Percentiles rank a stretch among this genome's conserved stretches.
Conservation (phyloP, 2,113 vertebrate genomes). For the Takifugu flavidus region DNA sequence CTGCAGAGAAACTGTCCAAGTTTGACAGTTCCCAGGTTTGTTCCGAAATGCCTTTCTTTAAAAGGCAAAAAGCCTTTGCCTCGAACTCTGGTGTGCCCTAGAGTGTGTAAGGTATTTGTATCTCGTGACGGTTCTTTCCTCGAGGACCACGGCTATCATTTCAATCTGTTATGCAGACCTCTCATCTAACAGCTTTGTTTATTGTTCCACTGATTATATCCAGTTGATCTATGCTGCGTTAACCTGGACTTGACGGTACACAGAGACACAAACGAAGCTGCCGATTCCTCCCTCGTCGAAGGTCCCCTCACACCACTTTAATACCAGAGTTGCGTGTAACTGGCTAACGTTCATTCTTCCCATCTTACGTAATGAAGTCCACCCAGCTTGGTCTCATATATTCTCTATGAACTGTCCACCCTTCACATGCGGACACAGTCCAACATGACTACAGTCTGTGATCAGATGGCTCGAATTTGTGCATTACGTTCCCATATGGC, state of each 20-base stretch:
- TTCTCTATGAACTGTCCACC: slow-evolving; percentile 39
- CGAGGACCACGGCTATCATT: slow-evolving; percentile 38
- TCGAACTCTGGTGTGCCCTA: slow-evolving; percentile 36
- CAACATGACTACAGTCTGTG: slow-evolving; percentile 37
- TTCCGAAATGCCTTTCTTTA: slow-evolving; percentile 72
- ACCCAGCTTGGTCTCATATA: slow-evolving; percentile 35
- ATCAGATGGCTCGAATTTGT: slow-evolving; percentile 45
- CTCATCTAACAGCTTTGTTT: slow-evolving; percentile 46
- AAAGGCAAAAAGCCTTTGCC: slow-evolving; percentile 66
- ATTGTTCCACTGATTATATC: slow-evolving; percentile 42
- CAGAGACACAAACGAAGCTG: slow-evolving; percentile 4
- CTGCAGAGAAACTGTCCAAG: slow-evolving; percentile 62
- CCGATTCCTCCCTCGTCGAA: background rate
- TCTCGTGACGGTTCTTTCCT: slow-evolving; percentile 42
- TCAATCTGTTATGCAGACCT: slow-evolving; percentile 38
- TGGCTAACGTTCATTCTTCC: slow-evolving; percentile 48
- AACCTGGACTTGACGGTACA: slow-evolving; percentile 16
- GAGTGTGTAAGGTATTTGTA: slow-evolving; percentile 52
- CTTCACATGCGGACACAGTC: slow-evolving; percentile 18
- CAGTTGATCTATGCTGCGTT: slow-evolving; percentile 37
- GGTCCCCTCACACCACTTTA: slow-evolving; percentile 27
- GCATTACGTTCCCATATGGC: slow-evolving; percentile 57
- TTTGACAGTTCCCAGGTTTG: slow-evolving; percentile 70
- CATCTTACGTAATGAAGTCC: slow-evolving; percentile 54
- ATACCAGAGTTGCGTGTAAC: slow-evolving; percentile 26